These are phyloP conservation scores for Bambusicola thoracicus DNA, from an alignment of 2,113 vertebrate species.

Conservation along the genomic window DNA sequence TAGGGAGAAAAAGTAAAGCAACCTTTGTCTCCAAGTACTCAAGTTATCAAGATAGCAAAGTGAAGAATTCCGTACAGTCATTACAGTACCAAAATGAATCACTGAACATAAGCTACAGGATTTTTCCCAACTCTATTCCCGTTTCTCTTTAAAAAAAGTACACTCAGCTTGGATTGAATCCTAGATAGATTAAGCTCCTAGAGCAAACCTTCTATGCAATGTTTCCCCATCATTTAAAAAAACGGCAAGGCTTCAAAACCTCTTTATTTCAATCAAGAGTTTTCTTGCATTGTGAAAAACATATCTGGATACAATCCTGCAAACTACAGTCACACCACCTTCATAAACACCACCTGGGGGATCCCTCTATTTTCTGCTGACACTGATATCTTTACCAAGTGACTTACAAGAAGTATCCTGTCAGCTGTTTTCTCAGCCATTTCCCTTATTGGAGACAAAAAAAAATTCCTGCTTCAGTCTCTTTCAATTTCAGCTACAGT, in stretches of 20 bases:
- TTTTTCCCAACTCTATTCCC: neutral
- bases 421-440: neutral
- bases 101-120: neutral
- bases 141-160: neutral
- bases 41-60: neutral
- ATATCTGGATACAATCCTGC: neutral
- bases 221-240: neutral
- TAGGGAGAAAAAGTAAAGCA: neutral
- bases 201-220: neutral
- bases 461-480: neutral
- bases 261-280: neutral
- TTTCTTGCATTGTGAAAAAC: neutral
- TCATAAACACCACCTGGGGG: neutral
- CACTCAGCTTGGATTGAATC: accelerated
- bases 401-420: neutral
- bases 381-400: neutral
- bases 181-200: neutral
- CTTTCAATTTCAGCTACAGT: neutral
- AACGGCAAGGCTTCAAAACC: neutral
- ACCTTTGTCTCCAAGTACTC: neutral
- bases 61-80: neutral
- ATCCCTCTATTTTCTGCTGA: neutral
- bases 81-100: neutral
- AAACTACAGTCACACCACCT: neutral
- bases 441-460: neutral